A percentile compares a stretch with the other conserved stretches of the same genome.
phyloP scores from a whole-genome alignment of 1,140 invertebrate genomes.

The Delia radicum region DNA sequence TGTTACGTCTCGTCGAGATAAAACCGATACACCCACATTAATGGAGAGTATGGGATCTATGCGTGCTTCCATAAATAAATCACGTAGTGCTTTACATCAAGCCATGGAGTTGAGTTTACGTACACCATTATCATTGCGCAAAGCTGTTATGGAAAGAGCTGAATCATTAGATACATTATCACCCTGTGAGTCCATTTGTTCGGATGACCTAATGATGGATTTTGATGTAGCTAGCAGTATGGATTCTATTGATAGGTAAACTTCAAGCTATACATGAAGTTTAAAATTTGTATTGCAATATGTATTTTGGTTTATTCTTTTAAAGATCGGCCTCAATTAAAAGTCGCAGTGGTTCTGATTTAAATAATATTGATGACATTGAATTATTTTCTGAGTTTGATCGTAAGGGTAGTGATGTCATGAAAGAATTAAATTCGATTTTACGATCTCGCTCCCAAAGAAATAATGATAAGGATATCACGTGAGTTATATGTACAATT shows the following conservation, averaged over 20 bases:
- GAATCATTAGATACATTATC: conserved; percentile 75
- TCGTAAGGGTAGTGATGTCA: conserved; percentile 59
- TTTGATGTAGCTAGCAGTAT: conserved; percentile 74
- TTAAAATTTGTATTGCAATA: background rate
- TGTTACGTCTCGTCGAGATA: conserved; percentile 13
- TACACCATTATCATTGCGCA: conserved; percentile 43
- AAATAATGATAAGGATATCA: conserved; percentile 24
- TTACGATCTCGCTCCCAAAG: conserved; percentile 24
- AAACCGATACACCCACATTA: conserved; percentile 47
- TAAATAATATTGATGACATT: conserved; percentile 59
- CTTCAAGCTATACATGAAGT: background rate
- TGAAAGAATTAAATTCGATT: conserved; percentile 59
- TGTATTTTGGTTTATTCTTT: conserved; percentile 9
- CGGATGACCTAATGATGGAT: conserved; percentile 82
- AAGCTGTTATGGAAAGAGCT: conserved; percentile 58
- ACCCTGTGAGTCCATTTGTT: conserved; percentile 74
- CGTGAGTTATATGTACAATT: conserved; percentile 24
- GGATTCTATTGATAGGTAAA: conserved; percentile 67
- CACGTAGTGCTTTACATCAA: conserved; percentile 45
- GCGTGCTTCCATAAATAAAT: conserved; percentile 42
- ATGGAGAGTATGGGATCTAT: conserved; percentile 49
- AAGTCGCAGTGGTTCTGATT: conserved; percentile 57
- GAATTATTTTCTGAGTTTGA: conserved; percentile 60
- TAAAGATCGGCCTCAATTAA: conserved; percentile 31
- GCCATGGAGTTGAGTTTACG: conserved; percentile 54